These are phyloP conservation scores for Pristionchus arcanus DNA, from an alignment of 2,888 invertebrate genomes.

Conservation along the genomic window DNA sequence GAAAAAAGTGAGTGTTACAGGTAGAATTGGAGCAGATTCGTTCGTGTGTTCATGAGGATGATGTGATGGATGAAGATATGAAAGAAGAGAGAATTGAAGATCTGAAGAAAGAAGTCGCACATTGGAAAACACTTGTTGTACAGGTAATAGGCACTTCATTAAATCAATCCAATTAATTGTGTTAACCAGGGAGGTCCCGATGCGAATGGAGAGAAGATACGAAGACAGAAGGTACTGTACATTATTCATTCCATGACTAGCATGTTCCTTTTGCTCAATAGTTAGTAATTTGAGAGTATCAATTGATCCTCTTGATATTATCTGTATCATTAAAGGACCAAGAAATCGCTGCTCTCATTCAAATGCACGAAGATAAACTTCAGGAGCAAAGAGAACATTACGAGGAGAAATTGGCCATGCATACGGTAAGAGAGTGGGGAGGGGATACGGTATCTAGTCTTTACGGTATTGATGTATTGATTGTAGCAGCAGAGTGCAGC, in stretches of 20 bases:
- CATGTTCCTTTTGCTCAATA: neutral
- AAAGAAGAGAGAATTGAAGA: conserved; percentile 52
- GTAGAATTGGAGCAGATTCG: conserved; percentile 51
- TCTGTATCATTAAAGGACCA: conserved; percentile 28
- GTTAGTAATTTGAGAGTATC: neutral
- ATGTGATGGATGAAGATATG: conserved; percentile 56
- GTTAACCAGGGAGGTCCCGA: conserved; percentile 54
- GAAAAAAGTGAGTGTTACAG: neutral
- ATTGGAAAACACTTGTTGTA: conserved; percentile 62
- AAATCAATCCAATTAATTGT: neutral
- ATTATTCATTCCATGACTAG: neutral
- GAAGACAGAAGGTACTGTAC: conserved; percentile 59
- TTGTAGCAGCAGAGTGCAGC: conserved; percentile 56
- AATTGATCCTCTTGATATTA: neutral
- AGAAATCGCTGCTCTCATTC: conserved; percentile 49
- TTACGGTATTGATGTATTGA: neutral
- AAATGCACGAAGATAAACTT: conserved; percentile 64
- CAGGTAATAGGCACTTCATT: neutral
- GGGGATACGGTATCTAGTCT: neutral
- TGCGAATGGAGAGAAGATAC: conserved; percentile 58
- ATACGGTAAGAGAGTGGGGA: conserved; percentile 24
- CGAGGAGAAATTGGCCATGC: conserved; percentile 66
- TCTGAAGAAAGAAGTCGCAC: conserved; percentile 60
- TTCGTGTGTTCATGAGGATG: conserved; percentile 50
- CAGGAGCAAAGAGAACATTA: conserved; percentile 69